These are phyloP conservation scores for Phalangium opilio DNA, from an alignment of 2,888 invertebrate genomes.

Conservation along the genomic window DNA sequence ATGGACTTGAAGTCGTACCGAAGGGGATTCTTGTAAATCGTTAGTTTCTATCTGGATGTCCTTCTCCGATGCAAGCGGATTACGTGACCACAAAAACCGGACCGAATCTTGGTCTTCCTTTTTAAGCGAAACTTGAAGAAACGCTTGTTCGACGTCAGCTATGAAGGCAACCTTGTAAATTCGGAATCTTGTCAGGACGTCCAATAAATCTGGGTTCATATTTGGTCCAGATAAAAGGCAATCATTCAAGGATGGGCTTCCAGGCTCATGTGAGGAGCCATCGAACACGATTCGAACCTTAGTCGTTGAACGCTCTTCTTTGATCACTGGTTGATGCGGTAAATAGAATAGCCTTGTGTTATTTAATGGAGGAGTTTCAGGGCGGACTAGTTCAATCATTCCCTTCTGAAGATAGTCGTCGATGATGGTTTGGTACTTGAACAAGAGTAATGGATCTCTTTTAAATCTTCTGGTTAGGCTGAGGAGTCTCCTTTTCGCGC, in stretches of 20 bases:
- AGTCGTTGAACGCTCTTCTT: too few species aligned
- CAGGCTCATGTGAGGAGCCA: constrained; percentile 6
- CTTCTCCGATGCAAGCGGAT: background rate
- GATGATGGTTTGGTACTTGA: too few species aligned
- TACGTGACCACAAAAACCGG: constrained; percentile 6
- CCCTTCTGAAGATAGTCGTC: too few species aligned
- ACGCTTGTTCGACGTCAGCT: constrained; percentile 10
- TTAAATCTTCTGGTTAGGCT: too few species aligned
- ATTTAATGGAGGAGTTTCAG: too few species aligned
- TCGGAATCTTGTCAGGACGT: constrained; percentile 3
- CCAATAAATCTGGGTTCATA: constrained; percentile 3
- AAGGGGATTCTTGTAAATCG: constrained; percentile 1
- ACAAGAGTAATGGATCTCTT: too few species aligned
- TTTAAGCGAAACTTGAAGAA: constrained; percentile 5
- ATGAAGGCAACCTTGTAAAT: constrained; percentile 13
- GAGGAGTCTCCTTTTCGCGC: too few species aligned
- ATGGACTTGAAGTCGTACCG: constrained; percentile 2
- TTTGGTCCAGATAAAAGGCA: constrained; percentile 5
- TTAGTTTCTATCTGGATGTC: too few species aligned
- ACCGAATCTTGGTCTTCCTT: constrained; percentile 5
- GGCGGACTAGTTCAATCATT: too few species aligned
- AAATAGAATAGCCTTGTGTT: too few species aligned
- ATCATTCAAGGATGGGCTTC: constrained; percentile 6
- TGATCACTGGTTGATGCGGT: too few species aligned
- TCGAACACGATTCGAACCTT: constrained; percentile 6